Evolutionary conservation across 2,797 vertebrate genomes (phyloP).

Genomic region (Pantherophis vulpinus): DNA sequence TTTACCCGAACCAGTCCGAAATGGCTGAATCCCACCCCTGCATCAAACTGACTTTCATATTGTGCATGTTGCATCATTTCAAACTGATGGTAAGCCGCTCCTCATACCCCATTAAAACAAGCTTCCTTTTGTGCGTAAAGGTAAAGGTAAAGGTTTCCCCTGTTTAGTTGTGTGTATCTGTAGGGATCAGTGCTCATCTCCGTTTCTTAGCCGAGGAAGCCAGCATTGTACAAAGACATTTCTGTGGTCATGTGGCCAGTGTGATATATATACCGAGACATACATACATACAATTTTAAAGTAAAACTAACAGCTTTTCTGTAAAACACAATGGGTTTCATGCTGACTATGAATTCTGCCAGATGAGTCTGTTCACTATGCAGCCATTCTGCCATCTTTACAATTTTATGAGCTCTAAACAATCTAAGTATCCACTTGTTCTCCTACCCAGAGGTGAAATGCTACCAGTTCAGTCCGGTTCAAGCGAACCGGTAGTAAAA

Average conservation of each 20-base stretch:
- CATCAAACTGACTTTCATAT: too few species aligned
- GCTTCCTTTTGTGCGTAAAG: neutral
- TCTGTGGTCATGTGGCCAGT: neutral
- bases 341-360: neutral
- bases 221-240: neutral
- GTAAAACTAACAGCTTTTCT: neutral
- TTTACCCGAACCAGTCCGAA: too few species aligned
- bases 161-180: neutral
- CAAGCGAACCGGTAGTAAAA: too few species aligned
- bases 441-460: neutral
- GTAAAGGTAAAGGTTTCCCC: neutral
- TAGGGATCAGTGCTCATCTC: neutral
- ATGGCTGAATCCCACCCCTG: too few species aligned
- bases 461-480: too few species aligned
- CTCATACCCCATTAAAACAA: neutral
- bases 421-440: neutral
- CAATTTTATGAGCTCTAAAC: neutral
- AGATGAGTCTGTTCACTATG: neutral
- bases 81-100: too few species aligned
- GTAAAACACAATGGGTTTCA: neutral
- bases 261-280: neutral
- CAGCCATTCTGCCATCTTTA: neutral
- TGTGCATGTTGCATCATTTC: too few species aligned
- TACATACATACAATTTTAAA: neutral
- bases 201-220: neutral